Evolutionary conservation across 2,797 vertebrate genomes (phyloP).

Genomic region (Hozukius guyotensis): DNA sequence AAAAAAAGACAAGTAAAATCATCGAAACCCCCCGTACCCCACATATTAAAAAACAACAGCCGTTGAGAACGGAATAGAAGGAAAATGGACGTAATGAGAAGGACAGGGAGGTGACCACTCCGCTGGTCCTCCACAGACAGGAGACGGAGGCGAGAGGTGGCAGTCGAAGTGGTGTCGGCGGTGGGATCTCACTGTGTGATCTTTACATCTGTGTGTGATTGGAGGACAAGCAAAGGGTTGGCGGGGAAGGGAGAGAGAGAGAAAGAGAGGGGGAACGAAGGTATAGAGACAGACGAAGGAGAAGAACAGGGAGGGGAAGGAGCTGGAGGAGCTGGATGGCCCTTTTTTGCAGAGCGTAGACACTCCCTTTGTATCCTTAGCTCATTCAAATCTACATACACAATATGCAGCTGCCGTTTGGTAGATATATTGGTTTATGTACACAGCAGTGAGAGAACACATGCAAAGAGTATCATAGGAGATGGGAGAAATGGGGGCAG

Average conservation of each 20-base stretch:
- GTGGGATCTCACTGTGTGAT: conserved; percentile 72
- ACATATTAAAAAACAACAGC: conserved; percentile 69
- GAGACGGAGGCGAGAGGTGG: conserved; percentile 67
- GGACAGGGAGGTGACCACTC: conserved; percentile 51
- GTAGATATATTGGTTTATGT: conserved; percentile 86
- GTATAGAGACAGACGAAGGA: conserved; percentile 51
- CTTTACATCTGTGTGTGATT: conserved; percentile 75
- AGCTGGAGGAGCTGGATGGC: conserved; percentile 72
- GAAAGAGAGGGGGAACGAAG: conserved; percentile 19
- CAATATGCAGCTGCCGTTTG: conserved; percentile 86
- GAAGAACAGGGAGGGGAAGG: conserved; percentile 27
- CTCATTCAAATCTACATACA: conserved; percentile 85
- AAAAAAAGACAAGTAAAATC: conserved; percentile 70
- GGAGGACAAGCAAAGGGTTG: conserved; percentile 71
- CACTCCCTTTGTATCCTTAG: conserved; percentile 79
- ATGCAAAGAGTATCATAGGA: conserved; percentile 87
- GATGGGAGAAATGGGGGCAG: conserved; percentile 44
- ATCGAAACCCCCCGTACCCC: conserved; percentile 57
- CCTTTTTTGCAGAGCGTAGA: conserved; percentile 79
- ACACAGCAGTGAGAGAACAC: conserved; percentile 86
- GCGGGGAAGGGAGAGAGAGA: conserved; percentile 40
- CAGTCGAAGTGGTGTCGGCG: conserved; percentile 69
- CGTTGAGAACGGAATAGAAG: conserved; percentile 55
- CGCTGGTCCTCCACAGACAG: conserved; percentile 65
- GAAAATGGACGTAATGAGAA: conserved; percentile 54